A percentile compares a stretch with the other conserved stretches of the same genome.
Conservation (phyloP, 1,140 invertebrate species). For the Zaprionus gabonicus region DNA sequence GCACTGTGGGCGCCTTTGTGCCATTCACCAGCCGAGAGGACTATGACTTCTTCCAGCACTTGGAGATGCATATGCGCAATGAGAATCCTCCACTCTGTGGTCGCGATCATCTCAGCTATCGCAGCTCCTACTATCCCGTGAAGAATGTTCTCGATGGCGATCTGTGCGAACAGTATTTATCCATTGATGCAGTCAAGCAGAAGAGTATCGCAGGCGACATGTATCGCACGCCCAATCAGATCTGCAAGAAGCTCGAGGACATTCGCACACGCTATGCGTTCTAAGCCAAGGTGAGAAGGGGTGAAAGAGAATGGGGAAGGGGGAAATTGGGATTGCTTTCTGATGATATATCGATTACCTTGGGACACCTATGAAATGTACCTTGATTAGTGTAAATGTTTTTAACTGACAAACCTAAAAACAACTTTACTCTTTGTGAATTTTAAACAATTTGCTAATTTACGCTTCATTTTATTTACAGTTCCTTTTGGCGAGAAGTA, state of each 20-base stretch:
- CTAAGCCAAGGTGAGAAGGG: conserved; percentile 86
- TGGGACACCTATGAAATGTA: conserved; percentile 69
- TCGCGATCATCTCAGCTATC: conserved; percentile 97
- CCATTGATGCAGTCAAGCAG: conserved; percentile 96
- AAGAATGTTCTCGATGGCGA: conserved; percentile 99
- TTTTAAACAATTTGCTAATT: not conserved
- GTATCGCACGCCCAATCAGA: conserved; percentile 97
- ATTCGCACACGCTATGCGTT: conserved; percentile 97
- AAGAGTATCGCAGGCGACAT: conserved; percentile 97
- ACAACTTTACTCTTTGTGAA: not conserved
- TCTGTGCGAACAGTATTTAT: conserved; percentile 99
- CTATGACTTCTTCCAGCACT: conserved; percentile 99
- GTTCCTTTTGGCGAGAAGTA: not conserved
- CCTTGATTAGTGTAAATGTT: conserved; percentile 62
- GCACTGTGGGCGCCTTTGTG: conserved; percentile 97
- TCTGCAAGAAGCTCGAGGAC: conserved; percentile 98
- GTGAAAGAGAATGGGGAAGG: no score
- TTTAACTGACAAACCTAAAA: conserved; percentile 39
- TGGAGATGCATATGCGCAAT: conserved; percentile 99
- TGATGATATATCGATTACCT: conserved; percentile 76
- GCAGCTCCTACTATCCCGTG: conserved; percentile 99
- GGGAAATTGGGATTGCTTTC: not conserved
- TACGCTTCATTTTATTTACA: conserved; percentile 24
- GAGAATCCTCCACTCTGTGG: conserved; percentile 98
- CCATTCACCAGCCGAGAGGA: conserved; percentile 99